Conservation (phyloP, 2,888 invertebrate species). For the Cosmia pyralina region DNA sequence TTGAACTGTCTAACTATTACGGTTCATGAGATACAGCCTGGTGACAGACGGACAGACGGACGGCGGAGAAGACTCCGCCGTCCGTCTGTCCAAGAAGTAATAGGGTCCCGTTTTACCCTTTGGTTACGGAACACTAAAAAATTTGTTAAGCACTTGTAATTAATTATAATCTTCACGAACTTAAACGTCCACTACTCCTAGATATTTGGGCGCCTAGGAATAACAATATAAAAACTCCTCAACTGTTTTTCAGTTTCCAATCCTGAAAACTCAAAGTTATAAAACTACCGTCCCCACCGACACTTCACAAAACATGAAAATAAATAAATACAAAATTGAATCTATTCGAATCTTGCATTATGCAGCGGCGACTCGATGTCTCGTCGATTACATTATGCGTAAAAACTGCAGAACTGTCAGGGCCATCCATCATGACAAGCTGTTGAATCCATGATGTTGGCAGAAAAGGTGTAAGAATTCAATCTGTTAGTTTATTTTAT, state of each 20-base stretch:
- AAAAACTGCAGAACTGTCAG: slow-evolving; percentile 75
- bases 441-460: slow-evolving; percentile 61
- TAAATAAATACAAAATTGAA: slow-evolving; percentile 48
- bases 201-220: neutral
- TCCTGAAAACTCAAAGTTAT: neutral
- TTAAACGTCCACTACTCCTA: neutral
- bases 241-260: neutral
- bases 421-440: slow-evolving; percentile 66
- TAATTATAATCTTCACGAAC: neutral
- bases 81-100: no score
- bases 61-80: no score
- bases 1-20: no score
- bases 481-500: no score
- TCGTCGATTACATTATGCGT: slow-evolving; percentile 68
- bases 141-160: neutral
- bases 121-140: no score
- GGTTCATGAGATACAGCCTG: no score
- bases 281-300: neutral
- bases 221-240: neutral
- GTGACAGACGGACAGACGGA: no score
- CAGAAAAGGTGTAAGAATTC: slow-evolving; percentile 19
- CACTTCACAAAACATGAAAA: slow-evolving; percentile 34
- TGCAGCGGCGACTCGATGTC: slow-evolving; percentile 78
- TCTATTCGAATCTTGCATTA: slow-evolving; percentile 70
- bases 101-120: no score